Evolutionary conservation across 2,888 invertebrate genomes (phyloP), one percentile per base, ranked within the genome.

Genomic region (Selenia dentaria): DNA sequence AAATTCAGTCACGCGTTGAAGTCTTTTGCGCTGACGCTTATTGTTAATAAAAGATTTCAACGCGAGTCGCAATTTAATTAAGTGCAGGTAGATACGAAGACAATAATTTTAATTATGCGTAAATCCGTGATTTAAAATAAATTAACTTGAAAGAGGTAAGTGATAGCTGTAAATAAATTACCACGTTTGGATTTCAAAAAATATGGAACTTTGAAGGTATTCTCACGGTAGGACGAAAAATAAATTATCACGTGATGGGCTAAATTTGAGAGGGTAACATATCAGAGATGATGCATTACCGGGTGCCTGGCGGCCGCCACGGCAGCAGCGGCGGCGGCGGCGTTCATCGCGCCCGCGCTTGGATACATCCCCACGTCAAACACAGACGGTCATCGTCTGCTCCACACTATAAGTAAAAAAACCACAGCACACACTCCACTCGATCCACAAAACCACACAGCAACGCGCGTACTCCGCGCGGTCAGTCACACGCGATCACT

Each of bases 241-340:
- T n/a, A n/a, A n/a, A n/a, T n/a, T n/a, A n/a, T n/a, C n/a, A n/a
- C n/a, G n/a, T n/a, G n/a, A n/a, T n/a, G n/a, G n/a, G n/a, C n/a
- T n/a, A n/a, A n/a, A n/a, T 13, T 14, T 37, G 27, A 50, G 44
- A 54, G 53, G 54, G 58, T 33, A 10, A 8, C n/a, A n/a, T 12
- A 11, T 27, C 49, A 54, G 58, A 59, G 62, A 54, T 64, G 61
- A 62, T 63, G 57, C 54, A 94, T 95, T 92, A 96, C 96, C 94
- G 96, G 96, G 93, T 96, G 96, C 91, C 96, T 94, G 60, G 96
- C 95, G 89, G 95, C 95, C 88, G 95, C 95, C 81, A 94, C 95
- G 75, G 94, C 96, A 79, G 95, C 96, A 78, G 95, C 95, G 80
- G 95, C 95, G 82, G 95, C 95, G 87, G 95, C 95, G 86, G 95